Evolutionary conservation across 2,888 invertebrate species (phyloP).

Genomic region (Hymenopus coronatus): DNA sequence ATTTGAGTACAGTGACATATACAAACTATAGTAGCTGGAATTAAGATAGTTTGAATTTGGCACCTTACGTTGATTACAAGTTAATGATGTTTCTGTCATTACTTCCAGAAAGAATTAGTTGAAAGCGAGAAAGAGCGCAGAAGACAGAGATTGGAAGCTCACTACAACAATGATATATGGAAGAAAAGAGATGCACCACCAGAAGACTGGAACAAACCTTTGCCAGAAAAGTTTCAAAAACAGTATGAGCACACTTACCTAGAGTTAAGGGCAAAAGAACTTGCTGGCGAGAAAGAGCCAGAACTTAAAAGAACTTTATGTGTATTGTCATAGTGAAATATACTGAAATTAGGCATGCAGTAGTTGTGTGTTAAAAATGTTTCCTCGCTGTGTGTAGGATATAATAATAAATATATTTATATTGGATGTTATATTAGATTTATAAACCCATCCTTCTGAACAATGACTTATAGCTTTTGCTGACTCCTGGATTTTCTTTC

Average conservation of each 20-base stretch:
- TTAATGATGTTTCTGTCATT: not conserved
- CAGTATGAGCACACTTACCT: conserved; percentile 66
- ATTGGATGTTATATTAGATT: too few species aligned
- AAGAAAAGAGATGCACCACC: conserved; percentile 72
- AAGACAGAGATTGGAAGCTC: conserved; percentile 59
- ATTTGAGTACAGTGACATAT: too few species aligned
- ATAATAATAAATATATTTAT: not conserved
- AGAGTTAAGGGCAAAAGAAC: conserved; percentile 60
- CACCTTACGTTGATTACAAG: not conserved
- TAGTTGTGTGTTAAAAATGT: not conserved
- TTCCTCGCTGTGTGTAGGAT: not conserved
- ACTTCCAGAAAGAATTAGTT: conserved; percentile 60
- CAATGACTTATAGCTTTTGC: too few species aligned
- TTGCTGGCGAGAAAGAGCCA: conserved; percentile 42
- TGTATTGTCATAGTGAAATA: conserved; percentile 29
- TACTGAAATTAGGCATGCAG: not conserved
- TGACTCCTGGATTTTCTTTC: too few species aligned
- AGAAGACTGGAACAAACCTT: conserved; percentile 73
- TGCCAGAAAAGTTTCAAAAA: conserved; percentile 73
- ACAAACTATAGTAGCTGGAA: too few species aligned
- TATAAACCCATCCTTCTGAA: too few species aligned
- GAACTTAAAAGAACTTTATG: conserved; percentile 31
- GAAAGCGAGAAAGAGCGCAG: conserved; percentile 68
- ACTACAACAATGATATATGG: conserved; percentile 78
- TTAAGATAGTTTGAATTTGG: not conserved